phyloP scores from a whole-genome alignment of 2,888 invertebrate genomes.

The Rhabditoides inermis region DNA sequence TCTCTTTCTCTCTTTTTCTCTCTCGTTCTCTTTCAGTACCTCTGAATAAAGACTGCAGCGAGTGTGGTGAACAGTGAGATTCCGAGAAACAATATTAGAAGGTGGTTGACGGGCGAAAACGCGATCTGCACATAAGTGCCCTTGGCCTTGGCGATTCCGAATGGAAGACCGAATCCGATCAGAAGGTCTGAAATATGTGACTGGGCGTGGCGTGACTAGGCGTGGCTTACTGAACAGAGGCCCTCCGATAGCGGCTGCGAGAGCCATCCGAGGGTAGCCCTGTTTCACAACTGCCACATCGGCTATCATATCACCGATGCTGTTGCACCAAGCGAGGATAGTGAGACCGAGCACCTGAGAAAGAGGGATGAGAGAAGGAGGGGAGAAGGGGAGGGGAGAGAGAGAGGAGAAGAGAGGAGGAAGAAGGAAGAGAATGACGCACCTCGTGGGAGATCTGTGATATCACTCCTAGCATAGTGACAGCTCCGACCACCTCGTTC shows the following conservation, averaged over 20 bases:
- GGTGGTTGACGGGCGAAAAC: background rate
- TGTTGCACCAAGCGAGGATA: conserved; percentile 65
- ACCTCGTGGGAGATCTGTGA: conserved; percentile 48
- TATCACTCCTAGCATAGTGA: conserved; percentile 61
- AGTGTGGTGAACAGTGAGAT: background rate
- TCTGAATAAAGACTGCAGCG: background rate
- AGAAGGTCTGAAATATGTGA: conserved; percentile 28
- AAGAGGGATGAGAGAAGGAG: too few relatives aligned
- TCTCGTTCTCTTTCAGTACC: too few relatives aligned
- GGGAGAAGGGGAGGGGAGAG: background rate
- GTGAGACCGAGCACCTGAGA: conserved; percentile 61
- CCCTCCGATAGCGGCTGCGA: conserved; percentile 66
- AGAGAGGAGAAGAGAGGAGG: conserved; percentile 1
- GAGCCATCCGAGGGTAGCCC: conserved; percentile 65
- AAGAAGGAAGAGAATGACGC: conserved; percentile 2
- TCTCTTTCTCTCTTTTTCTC: too few relatives aligned
- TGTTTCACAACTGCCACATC: conserved; percentile 62
- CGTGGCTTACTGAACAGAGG: conserved; percentile 62
- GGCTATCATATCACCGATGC: conserved; percentile 62
- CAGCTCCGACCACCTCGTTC: conserved; percentile 61
- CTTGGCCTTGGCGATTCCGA: conserved; percentile 32
- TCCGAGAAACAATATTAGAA: background rate
- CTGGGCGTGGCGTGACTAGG: background rate
- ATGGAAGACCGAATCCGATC: conserved; percentile 43
- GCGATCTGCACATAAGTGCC: conserved; percentile 31